Evolutionary conservation across 2,888 invertebrate genomes (phyloP), one percentile per base, ranked within the genome.

Genomic region (Thyatira batis): DNA sequence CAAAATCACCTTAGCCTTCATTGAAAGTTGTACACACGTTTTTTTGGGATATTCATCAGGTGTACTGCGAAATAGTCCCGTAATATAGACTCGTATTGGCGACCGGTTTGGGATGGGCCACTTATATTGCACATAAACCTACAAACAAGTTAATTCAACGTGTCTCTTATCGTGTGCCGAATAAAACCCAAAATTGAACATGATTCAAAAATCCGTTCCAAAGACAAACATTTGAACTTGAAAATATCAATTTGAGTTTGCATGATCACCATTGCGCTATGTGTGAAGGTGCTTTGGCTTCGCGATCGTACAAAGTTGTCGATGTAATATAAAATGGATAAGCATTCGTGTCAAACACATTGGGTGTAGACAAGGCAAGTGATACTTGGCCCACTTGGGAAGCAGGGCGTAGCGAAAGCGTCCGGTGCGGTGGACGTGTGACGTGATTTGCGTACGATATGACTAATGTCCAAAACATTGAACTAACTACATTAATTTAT

Each of bases 391-490:
- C 79, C 58, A 84, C 73, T 76, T 85, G 71, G 56, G 71, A 85
- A 85, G 64, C 78, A 67, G 85, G 70, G 68, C 86, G 76, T 51
- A 73, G 78, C 82, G 87, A 85, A 85, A 87, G 87, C 72, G 67
- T 63, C 60, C 39, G 39, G 39, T 39, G 39, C 8, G n/a, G n/a
- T 5, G 59, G 57, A 48, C 59, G 60, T 45, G 56, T 71, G 64
- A 76, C 69, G 67, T 61, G 73, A 69, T 61, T 54, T 13, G 62
- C 62, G 65, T 52, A 50, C 27, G 50, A 54, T 71, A 65, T 73
- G 57, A 73, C 57, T 51, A 45, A 56, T 59, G 54, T 50, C 57
- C 55, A 58, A 60, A 66, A 57, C 52, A 39, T 57, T 68, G 54
- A 55, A 54, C 53, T 54, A 9, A 20, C 25, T 39, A 17, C 5